Evolutionary conservation across 2,113 vertebrate species (phyloP), one percentile per base, ranked within the genome.

Genomic region (Anolis carolinensis): DNA sequence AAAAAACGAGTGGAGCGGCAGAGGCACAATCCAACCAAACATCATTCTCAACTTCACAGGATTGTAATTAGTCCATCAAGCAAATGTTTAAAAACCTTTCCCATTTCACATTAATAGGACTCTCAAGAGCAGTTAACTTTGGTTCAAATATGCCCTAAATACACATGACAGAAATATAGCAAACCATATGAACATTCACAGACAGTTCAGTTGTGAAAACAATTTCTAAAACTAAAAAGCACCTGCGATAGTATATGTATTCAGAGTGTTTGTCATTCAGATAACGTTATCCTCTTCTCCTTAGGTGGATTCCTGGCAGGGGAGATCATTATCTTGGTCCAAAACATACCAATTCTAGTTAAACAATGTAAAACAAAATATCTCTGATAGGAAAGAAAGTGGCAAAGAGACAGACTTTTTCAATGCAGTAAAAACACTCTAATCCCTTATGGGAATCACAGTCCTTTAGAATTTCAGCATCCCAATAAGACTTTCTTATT

Each of bases 401-500:
- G 21, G 11, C 2, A 30, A 50, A 16, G 27, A 68, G 27, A 10
- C 73, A 1, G 62, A 36, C 5, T 30, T 74, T 86, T 73, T 65
- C 18, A 50, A 3, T 52, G 14, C 52, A 72, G 23, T 23, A 74
- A 18, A 59, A 25, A 80, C 36, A 27, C 70, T 81, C n/a, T 52
- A 86, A 18, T 9, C 32, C 21, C 75, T 79, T 52, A 44, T 87
- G 0, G 0, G 71, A 7, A 78, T 63, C 0, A 5, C 5, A 27
- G 9, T 25, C 73, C 20, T 5, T 81, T 65, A 65, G 18, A 65
- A 74, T 86, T 74, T 65, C 10, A 81, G 79, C 44, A 34, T 16
- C 3, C 77, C 71, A 0, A 59, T 25, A 0, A 50, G 84, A 0
- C 0, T 76, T 8, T 0, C 50, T 0, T 81, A 44, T 36, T 3